These are phyloP conservation scores for Plebejus melissa DNA, from an alignment of 2,888 invertebrate genomes.

Conservation along the genomic window DNA sequence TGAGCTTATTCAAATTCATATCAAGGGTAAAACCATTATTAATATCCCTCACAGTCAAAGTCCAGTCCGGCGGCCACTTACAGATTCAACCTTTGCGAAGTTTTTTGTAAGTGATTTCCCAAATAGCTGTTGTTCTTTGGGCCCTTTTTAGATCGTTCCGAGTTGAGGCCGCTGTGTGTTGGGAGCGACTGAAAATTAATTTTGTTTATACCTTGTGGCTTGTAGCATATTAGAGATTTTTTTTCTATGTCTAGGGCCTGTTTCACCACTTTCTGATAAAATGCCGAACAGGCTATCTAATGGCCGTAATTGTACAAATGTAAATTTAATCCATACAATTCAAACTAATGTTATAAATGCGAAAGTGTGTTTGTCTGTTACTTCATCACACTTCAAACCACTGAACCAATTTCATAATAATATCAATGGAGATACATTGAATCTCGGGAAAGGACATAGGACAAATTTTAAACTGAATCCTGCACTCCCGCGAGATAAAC, in stretches of 20 bases:
- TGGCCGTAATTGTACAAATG: no score
- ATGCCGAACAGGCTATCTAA: neutral
- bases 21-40: constrained; percentile 27
- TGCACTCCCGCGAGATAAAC: no score
- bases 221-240: neutral
- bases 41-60: constrained; percentile 19
- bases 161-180: constrained; percentile 1
- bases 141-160: neutral
- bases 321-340: no score
- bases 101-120: constrained; percentile 18
- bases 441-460: no score
- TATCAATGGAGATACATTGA: no score
- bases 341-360: no score
- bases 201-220: neutral
- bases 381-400: neutral
- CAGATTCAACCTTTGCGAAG: constrained; percentile 20
- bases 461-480: no score
- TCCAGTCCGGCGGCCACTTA: constrained; percentile 20
- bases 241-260: neutral
- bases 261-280: no score
- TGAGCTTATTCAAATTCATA: constrained; percentile 24
- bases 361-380: no score
- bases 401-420: no score
- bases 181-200: neutral
- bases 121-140: neutral